A percentile compares a stretch with the other conserved stretches of the same genome.
Evolutionary conservation across 2,888 invertebrate species (phyloP).

Genomic region (Malachius bipustulatus): DNA sequence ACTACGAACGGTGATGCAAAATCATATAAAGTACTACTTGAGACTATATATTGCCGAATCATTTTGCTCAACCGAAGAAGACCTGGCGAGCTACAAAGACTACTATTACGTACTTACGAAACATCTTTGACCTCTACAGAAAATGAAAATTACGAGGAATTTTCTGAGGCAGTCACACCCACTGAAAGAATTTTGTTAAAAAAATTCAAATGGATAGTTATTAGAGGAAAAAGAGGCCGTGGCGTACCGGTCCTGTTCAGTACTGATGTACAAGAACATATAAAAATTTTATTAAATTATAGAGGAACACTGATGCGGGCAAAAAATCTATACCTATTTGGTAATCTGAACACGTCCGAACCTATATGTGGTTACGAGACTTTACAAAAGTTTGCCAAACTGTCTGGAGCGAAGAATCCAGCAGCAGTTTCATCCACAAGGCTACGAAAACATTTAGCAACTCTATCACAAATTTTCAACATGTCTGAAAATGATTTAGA

Average conservation of each 20-base stretch:
- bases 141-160: conserved; percentile 10
- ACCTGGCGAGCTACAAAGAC: conserved; percentile 16
- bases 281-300: conserved; percentile 5
- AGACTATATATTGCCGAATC: conserved; percentile 16
- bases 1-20: conserved; percentile 8
- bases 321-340: neutral
- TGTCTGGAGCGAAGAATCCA: conserved; percentile 20
- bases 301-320: conserved; percentile 5
- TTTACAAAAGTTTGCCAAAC: conserved; percentile 1
- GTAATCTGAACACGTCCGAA: too few species aligned
- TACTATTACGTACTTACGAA: neutral
- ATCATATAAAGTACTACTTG: conserved; percentile 12
- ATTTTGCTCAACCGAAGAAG: conserved; percentile 15
- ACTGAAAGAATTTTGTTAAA: conserved; percentile 9
- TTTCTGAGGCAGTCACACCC: conserved; percentile 4
- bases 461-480: conserved; percentile 22
- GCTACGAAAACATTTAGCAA: conserved; percentile 23
- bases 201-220: conserved; percentile 7
- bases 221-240: conserved; percentile 8
- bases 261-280: neutral
- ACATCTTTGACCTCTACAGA: too few species aligned
- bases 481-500: conserved; percentile 21
- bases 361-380: conserved; percentile 5
- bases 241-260: conserved; percentile 8
- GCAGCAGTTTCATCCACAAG: conserved; percentile 18